Percentiles rank a stretch among this genome's conserved stretches.
These are phyloP conservation scores for Ficedula albicollis DNA, from an alignment of 2,797 vertebrate genomes.

Conservation along the genomic window DNA sequence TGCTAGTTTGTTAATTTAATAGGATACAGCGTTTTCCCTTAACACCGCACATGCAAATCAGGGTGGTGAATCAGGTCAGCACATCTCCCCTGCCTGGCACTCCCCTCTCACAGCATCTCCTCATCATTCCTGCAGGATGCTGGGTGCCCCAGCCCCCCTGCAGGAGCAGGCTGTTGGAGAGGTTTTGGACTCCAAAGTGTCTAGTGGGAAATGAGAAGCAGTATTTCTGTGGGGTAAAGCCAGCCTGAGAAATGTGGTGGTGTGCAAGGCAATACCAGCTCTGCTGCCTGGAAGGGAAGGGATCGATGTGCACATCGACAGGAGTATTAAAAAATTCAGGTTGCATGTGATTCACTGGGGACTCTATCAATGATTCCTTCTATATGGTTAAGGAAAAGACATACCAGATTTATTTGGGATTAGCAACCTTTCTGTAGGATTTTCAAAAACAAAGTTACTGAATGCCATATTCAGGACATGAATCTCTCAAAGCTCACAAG, in stretches of 20 bases:
- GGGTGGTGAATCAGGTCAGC: constrained; percentile 52
- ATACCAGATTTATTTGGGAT: background rate
- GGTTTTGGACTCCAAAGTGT: background rate
- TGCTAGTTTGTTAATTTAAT: constrained; percentile 68
- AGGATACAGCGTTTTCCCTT: constrained; percentile 39
- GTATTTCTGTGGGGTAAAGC: background rate
- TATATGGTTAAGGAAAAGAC: background rate
- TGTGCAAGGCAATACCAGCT: background rate
- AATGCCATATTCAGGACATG: background rate
- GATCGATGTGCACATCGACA: background rate
- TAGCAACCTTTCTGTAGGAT: background rate
- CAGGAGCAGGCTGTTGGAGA: background rate
- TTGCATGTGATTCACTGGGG: background rate
- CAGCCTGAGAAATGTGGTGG: background rate
- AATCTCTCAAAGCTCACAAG: background rate
- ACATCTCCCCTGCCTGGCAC: background rate
- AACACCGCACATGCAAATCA: constrained; percentile 27
- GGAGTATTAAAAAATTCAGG: background rate
- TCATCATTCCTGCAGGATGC: background rate
- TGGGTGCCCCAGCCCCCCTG: background rate
- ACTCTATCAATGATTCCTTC: background rate
- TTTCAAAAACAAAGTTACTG: background rate
- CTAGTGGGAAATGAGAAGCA: constrained; percentile 6
- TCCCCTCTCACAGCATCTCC: background rate
- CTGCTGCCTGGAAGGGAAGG: background rate